Evolutionary conservation across 2,888 invertebrate genomes (phyloP), one percentile per base, ranked within the genome.

Genomic region (Drosophila subsilvestris): DNA sequence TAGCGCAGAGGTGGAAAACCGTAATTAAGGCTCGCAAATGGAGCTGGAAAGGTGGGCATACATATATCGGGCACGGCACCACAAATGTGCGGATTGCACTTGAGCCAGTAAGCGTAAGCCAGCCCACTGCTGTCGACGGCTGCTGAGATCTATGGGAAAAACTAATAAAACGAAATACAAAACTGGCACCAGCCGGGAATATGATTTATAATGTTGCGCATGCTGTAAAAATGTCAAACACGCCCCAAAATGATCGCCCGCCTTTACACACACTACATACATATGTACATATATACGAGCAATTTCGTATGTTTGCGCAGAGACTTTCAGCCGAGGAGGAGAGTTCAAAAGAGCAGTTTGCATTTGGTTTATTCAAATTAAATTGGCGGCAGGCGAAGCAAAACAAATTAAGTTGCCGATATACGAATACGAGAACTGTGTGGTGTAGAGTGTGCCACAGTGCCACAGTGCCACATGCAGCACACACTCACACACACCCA

Each of bases 101-200:
- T 83, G 83, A 87, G 88, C 57, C 50, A 66, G 68, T 66, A 55
- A 44, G 44, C 22, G 51, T 6, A 20, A 47, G 51, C 53, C 87
- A 57, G 80, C 80, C 88, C 86, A 82, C 82, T 87, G 65, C 59
- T 74, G 73, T 67, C 75, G 75, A 57, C 74, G 55, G 58, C 37
- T 57, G 42, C 43, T 25, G 37, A 49, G 43, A 43, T 48, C 42
- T 45, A 47, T 71, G 56, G 51, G 71, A 44, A 53, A 65, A 57
- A 56, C 56, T 57, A 65, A 67, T 63, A 69, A 66, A 69, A 80
- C 58, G 58, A 62, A 76, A 81, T n/a, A 68, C 71, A 82, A 85
- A 86, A 86, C 75, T 85, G 86, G 86, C 86, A 88, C 83, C 82
- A 88, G 85, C 82, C 83, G 83, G 88, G 88, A 88, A 88, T 86